Percentiles rank a stretch among this genome's conserved stretches.
Conservation (phyloP, 2,797 vertebrate species). For the Sebastes paucispinis region DNA sequence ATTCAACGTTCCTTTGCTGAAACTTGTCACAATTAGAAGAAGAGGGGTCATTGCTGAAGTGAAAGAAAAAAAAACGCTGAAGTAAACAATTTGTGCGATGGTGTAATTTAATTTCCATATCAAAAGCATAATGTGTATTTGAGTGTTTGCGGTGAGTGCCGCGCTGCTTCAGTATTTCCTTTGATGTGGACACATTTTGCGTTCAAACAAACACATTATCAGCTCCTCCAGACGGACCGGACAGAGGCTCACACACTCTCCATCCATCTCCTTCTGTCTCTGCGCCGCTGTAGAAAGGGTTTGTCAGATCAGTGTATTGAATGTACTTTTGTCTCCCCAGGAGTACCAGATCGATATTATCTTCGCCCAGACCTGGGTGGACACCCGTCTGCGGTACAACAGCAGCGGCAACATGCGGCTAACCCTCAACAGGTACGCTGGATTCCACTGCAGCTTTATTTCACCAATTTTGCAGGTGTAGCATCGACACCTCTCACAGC, state of each 20-base stretch:
- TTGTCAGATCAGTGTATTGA: conserved; percentile 44
- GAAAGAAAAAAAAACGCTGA: conserved; percentile 27
- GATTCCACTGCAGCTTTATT: background rate
- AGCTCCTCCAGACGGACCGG: conserved; percentile 12
- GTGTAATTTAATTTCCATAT: conserved; percentile 62
- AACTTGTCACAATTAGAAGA: conserved; percentile 24
- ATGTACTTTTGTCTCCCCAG: conserved; percentile 70
- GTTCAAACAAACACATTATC: conserved; percentile 41
- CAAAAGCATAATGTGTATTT: conserved; percentile 48
- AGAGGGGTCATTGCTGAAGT: conserved; percentile 16
- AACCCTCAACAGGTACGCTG: conserved; percentile 80
- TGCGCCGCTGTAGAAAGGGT: background rate
- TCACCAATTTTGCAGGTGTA: background rate
- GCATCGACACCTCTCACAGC: background rate
- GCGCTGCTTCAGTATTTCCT: conserved; percentile 22
- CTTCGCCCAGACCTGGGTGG: conserved; percentile 94
- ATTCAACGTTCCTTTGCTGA: background rate
- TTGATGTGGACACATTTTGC: conserved; percentile 54
- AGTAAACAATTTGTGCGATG: conserved; percentile 35
- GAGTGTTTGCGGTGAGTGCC: conserved; percentile 13
- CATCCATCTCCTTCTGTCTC: conserved; percentile 10
- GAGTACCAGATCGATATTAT: conserved; percentile 97
- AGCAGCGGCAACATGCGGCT: conserved; percentile 93
- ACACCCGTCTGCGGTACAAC: conserved; percentile 91
- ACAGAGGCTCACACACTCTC: background rate